phyloP scores from a whole-genome alignment of 1,140 invertebrate genomes.

The Aphidius ervi region DNA sequence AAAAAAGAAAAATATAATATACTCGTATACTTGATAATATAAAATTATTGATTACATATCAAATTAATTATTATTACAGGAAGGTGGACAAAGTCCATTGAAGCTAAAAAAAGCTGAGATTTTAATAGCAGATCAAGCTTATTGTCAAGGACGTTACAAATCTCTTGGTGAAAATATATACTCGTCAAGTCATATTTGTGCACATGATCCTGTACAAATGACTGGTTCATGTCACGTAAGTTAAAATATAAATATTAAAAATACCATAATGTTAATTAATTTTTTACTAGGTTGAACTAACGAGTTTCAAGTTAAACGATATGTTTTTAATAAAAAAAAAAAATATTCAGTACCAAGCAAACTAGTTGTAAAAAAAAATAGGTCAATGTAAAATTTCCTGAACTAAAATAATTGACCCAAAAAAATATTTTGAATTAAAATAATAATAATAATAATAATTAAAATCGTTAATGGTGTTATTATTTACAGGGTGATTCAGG shows the following conservation, averaged over 20 bases:
- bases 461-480: neutral
- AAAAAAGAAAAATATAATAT: too few species aligned
- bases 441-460: too few species aligned
- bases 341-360: too few species aligned
- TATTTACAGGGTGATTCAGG: constrained; percentile 53
- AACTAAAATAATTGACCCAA: too few species aligned
- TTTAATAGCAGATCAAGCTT: constrained; percentile 18
- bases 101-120: constrained; percentile 22
- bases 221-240: constrained; percentile 32
- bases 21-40: too few species aligned
- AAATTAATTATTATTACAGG: constrained; percentile 7
- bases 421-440: too few species aligned
- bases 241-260: neutral
- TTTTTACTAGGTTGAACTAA: too few species aligned
- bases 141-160: constrained; percentile 19
- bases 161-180: neutral
- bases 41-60: too few species aligned
- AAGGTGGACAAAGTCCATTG: constrained; percentile 5
- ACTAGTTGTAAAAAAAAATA: neutral
- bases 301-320: too few species aligned
- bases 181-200: constrained; percentile 26
- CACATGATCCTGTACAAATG: constrained; percentile 17
- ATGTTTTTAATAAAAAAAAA: too few species aligned
- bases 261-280: neutral
- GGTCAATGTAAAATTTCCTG: neutral